Evolutionary conservation across 1,140 invertebrate species (phyloP).

Genomic region (Drosophila nigromelanica): DNA sequence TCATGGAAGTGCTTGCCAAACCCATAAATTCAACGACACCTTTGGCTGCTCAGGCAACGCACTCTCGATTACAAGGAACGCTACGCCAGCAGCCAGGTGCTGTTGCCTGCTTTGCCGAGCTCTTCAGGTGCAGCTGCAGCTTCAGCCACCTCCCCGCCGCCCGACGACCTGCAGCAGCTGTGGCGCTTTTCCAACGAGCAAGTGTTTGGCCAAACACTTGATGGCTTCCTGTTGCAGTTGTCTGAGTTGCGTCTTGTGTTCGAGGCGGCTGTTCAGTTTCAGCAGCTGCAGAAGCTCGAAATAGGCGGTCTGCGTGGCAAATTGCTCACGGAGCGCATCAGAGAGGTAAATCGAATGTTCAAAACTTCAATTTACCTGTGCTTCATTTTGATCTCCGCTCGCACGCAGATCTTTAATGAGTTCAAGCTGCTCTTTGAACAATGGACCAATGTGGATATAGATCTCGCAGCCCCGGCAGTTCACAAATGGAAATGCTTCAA

Average conservation of each 20-base stretch:
- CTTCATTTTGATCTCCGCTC: background rate
- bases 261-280: conserved; percentile 89
- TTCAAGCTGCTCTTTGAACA: conserved; percentile 89
- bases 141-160: conserved; percentile 27
- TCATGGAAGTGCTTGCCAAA: no score
- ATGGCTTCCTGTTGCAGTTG: conserved; percentile 87
- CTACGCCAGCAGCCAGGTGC: conserved; percentile 85
- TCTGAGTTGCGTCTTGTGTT: conserved; percentile 87
- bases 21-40: background rate
- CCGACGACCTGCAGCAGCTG: conserved; percentile 71
- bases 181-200: conserved; percentile 89
- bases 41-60: conserved; percentile 38
- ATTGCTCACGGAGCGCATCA: conserved; percentile 84
- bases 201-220: conserved; percentile 87
- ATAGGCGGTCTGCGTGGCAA: conserved; percentile 90
- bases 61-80: conserved; percentile 73
- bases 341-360: conserved; percentile 85
- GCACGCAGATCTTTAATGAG: conserved; percentile 83
- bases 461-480: conserved; percentile 55
- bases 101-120: conserved; percentile 56
- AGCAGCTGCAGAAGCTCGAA: conserved; percentile 93
- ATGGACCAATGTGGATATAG: conserved; percentile 87
- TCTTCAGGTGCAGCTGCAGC: conserved; percentile 4
- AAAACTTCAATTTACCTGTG: no score
- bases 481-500: conserved; percentile 86